Percentiles rank a stretch among this genome's conserved stretches.
Evolutionary conservation across 2,113 vertebrate species (phyloP).

Genomic region (Zapornia atra): DNA sequence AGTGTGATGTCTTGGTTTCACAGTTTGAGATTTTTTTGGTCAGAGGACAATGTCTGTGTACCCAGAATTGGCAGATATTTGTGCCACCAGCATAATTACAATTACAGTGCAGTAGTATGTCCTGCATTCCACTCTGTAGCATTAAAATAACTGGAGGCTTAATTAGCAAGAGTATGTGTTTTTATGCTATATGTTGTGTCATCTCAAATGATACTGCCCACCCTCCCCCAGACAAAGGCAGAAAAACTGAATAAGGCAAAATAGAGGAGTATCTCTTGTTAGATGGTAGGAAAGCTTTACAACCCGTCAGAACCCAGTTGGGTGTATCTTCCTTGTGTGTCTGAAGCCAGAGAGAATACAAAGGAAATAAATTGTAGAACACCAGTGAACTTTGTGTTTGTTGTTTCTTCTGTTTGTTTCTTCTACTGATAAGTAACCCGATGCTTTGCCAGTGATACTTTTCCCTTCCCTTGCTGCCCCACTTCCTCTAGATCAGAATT

Average conservation of each 20-base stretch:
- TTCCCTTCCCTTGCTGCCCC: background rate
- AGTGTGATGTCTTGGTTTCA: background rate
- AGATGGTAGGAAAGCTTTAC: background rate
- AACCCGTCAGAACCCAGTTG: background rate
- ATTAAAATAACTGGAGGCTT: background rate
- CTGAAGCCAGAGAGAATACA: background rate
- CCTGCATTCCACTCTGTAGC: background rate
- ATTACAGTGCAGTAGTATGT: background rate
- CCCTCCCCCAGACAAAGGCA: rapidly evolving
- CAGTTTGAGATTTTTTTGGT: background rate
- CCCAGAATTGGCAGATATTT: background rate
- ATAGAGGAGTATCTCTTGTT: background rate
- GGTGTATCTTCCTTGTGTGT: background rate
- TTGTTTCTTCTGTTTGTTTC: background rate
- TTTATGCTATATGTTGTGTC: background rate
- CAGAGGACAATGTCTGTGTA: background rate
- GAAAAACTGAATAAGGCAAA: background rate
- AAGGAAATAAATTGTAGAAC: background rate
- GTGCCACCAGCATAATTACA: background rate
- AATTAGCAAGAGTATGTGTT: background rate
- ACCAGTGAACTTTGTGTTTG: background rate
- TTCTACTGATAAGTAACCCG: background rate
- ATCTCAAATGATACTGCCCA: background rate
- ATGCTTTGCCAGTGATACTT: background rate
- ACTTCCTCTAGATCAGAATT: background rate